Evolutionary conservation across 2,113 vertebrate species (phyloP), one percentile per base, ranked within the genome.

Genomic region (Entelurus aequoreus): DNA sequence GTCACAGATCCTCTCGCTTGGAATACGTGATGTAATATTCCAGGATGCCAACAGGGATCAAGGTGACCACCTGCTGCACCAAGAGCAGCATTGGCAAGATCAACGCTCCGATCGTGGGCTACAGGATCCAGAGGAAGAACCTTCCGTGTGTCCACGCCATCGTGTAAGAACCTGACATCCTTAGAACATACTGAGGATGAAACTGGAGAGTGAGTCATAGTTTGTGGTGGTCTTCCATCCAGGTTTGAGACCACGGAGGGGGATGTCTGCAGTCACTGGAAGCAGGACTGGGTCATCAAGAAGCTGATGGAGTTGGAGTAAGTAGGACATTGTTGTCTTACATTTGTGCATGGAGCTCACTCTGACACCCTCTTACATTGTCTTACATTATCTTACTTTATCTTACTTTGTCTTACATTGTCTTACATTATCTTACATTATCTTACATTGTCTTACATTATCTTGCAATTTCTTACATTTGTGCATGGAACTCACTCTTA

Each of bases 31-130:
- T 57, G 48, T 28, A 15, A 60, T 15, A 28, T 4, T 28, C 28
- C 28, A 3, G 3, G 3, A 63, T 13, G 75, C 68, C 68, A 76
- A 68, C 62, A 60, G 63, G 53, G 54, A 57, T 49, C 0, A 78
- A 84, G 58, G 0, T 51, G 0, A 9, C 1, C 13, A 15, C n/a
- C 0, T 91, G 88, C 62, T 86, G 90, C 76, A 86, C 52, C 4
- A 1, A 49, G 21, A 66, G 79, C 55, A 78, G 86, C 1, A 9
- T 1, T 13, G 66, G 60, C 8, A 13, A 6, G 8, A 51, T 90
- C 68, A 76, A 40, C 0, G 65, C 54, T 36, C 66, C 82, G 38
- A 91, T 91, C 77, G 60, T 72, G 15, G 88, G 86, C 38, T 88
- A 80, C 79, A 84, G 69, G 70, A 4, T 75, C 36, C 88, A 90